A percentile compares a stretch with the other conserved stretches of the same genome.
Conservation (phyloP, 1,140 invertebrate species). For the Saccostrea glomerata region DNA sequence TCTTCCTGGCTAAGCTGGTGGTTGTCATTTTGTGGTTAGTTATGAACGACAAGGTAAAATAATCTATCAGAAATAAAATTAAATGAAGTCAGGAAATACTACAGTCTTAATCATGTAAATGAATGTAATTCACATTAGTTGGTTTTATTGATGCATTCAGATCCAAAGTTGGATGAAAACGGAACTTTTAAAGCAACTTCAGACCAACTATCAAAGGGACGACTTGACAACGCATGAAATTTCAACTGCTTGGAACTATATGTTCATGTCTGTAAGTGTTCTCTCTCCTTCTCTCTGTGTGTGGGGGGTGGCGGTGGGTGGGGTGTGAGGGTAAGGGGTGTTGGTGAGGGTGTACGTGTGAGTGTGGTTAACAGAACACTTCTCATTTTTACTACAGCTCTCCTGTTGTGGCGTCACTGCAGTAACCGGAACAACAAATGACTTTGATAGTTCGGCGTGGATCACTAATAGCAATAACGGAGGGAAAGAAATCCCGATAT, state of each 20-base stretch:
- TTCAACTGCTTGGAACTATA: constrained; percentile 52
- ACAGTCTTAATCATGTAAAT: no score
- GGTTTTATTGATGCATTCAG: neutral
- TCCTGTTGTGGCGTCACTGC: constrained; percentile 46
- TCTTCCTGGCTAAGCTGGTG: constrained; percentile 47
- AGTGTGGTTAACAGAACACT: neutral
- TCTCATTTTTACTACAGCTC: constrained; percentile 21
- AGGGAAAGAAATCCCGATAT: constrained; percentile 7
- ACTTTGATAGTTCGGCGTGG: constrained; percentile 40
- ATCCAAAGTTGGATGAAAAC: constrained; percentile 36
- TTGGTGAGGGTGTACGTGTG: no score
- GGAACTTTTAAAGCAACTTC: constrained; percentile 15
- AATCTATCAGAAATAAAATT: no score
- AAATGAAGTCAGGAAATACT: no score
- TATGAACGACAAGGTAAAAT: constrained; percentile 47
- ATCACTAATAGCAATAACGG: neutral
- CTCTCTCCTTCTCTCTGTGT: neutral
- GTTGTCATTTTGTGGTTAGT: constrained; percentile 55
- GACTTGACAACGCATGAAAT: constrained; percentile 44
- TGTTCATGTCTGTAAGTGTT: constrained; percentile 45
- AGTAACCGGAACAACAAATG: constrained; percentile 42
- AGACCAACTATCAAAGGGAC: constrained; percentile 35
- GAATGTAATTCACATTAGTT: neutral
- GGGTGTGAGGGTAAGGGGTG: no score
- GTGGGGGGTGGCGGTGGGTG: no score